Conservation (phyloP, 1,140 invertebrate species). For the Cataglyphis hispanica region DNA sequence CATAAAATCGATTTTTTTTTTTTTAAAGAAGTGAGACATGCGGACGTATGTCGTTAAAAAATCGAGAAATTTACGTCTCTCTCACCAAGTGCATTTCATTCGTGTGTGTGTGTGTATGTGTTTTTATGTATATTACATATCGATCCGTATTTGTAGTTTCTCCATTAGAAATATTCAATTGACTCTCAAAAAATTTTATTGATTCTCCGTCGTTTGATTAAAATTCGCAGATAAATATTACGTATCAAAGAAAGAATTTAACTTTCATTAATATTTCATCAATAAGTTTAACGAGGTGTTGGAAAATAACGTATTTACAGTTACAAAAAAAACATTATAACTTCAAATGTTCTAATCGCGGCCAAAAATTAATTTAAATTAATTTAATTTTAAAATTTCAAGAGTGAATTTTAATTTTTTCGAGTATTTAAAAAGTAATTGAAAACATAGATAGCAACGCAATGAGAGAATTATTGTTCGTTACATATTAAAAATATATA, state of each 20-base stretch:
- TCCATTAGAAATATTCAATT: background rate
- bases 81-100: conserved; percentile 50
- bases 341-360: background rate
- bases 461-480: no score
- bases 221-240: background rate
- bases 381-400: background rate
- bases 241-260: conserved; percentile 18
- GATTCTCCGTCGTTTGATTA: background rate
- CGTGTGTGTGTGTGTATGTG: background rate
- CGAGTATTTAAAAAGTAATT: background rate
- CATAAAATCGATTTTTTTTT: background rate
- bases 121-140: conserved; percentile 2
- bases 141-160: background rate
- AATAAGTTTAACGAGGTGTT: background rate
- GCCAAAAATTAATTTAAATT: background rate
- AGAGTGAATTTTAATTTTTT: background rate
- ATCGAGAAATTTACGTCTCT: background rate
- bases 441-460: background rate
- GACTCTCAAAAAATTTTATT: conserved; percentile 9
- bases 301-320: background rate
- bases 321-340: conserved; percentile 19
- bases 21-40: background rate
- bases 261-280: conserved; percentile 5
- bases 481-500: no score
- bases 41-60: background rate